phyloP scores from a whole-genome alignment of 2,888 invertebrate genomes.

The Plebejus anna region DNA sequence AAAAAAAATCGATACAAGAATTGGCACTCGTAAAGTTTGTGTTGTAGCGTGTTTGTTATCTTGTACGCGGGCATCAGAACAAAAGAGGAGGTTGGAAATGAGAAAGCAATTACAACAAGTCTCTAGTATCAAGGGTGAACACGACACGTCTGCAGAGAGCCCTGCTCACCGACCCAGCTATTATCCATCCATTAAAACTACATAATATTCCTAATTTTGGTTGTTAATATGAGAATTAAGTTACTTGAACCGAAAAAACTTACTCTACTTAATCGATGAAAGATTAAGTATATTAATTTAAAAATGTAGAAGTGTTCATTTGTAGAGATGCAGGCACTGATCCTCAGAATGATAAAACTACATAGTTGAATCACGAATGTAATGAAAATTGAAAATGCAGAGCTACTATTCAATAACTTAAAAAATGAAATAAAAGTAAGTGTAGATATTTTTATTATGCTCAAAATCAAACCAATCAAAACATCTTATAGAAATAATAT shows the following conservation, averaged over 20 bases:
- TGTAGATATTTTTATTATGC: too few species aligned
- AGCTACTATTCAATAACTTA: too few species aligned
- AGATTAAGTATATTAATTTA: background rate
- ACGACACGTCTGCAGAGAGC: constrained; percentile 50
- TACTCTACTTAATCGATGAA: background rate
- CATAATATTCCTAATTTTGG: background rate
- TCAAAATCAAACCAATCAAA: too few species aligned
- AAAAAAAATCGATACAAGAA: constrained; percentile 42
- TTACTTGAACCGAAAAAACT: background rate
- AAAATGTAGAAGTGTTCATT: too few species aligned
- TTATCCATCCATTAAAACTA: background rate
- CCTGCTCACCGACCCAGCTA: constrained; percentile 39
- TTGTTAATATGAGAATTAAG: too few species aligned
- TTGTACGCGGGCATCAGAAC: constrained; percentile 44
- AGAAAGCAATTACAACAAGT: constrained; percentile 59
- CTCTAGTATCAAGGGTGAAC: constrained; percentile 56
- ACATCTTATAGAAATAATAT: too few species aligned
- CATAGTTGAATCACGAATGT: too few species aligned
- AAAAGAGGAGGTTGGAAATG: constrained; percentile 53
- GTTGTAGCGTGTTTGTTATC: constrained; percentile 25
- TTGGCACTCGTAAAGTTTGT: constrained; percentile 11
- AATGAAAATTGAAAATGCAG: too few species aligned
- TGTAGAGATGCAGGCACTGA: too few species aligned
- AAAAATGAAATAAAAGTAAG: too few species aligned
- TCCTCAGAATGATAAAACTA: too few species aligned